Evolutionary conservation across 2,888 invertebrate species (phyloP), one percentile per base, ranked within the genome.

Genomic region (Alentia gelatinosa): DNA sequence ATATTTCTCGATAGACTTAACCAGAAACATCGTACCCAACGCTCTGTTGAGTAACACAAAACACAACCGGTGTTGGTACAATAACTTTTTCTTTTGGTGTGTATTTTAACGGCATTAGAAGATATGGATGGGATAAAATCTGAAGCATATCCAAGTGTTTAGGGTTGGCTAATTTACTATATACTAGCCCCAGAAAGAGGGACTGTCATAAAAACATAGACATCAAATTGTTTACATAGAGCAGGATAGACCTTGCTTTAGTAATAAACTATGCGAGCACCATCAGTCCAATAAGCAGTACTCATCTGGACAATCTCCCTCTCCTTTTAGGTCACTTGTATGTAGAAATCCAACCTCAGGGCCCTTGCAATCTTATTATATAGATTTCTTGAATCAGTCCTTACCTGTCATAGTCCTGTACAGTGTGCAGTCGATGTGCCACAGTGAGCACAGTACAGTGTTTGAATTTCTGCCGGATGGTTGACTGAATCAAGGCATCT

Each of bases 321-420:
- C 9, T 42, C 9, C 47, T 15, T 42, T 15, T 42, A 15, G 15
- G 47, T 7, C 47, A 42, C 47, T 12, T 42, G 15, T 42, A 42
- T 42, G 47, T 42, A 63, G 9, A 4, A 12, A 47, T 47, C 63
- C 4, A 12, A 4, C n/a, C n/a, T 63, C 15, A 23, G n/a, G n/a
- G n/a, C 4, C 12, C 4, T 63, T 15, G 63, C n/a, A n/a, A 12
- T 47, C 9, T 47, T n/a, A 63, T 9, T 12, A 63, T 63, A 63
- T 5, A 63, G 5, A n/a, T n/a, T 15, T 5, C n/a, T 15, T 63
- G 12, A 7, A 47, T 12, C 33, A 15, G 47, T 15, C n/a, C 47
- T 63, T 68, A 68, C 68, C 68, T 68, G 68, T 68, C 68, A 68
- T 68, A 68, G 33, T 68, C 68, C 15, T 30, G 68, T 26, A 68